phyloP scores from a whole-genome alignment of 2,113 vertebrate genomes.

The Agapornis roseicollis region DNA sequence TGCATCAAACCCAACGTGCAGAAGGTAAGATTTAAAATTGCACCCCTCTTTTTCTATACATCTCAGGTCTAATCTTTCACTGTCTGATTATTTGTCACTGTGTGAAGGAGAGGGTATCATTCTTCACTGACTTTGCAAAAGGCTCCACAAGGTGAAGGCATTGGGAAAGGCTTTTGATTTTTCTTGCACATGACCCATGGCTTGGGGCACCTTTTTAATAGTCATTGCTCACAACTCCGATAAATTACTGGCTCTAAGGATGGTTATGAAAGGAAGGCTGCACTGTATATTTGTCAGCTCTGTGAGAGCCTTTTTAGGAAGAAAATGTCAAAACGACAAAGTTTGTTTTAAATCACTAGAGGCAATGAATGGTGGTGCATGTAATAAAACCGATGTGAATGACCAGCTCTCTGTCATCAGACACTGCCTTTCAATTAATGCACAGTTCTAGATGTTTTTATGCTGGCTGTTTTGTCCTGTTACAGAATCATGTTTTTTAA shows the following conservation, averaged over 20 bases:
- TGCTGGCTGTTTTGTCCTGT: background rate
- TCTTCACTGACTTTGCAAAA: background rate
- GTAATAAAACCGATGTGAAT: background rate
- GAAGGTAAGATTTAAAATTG: conserved; percentile 81
- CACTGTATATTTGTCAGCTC: background rate
- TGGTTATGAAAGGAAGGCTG: background rate
- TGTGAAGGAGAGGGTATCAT: background rate
- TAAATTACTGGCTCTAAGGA: background rate
- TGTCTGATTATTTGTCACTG: background rate
- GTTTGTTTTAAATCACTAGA: background rate
- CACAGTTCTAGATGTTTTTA: background rate
- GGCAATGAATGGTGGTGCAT: background rate
- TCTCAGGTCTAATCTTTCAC: background rate
- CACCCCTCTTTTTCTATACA: fast-evolving
- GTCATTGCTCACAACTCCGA: background rate
- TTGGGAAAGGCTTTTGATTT: background rate
- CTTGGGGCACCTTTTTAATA: background rate
- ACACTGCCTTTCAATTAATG: background rate
- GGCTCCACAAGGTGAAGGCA: background rate
- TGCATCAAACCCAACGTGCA: conserved; percentile 95
- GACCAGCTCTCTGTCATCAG: background rate
- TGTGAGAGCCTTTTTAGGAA: background rate
- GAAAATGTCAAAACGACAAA: background rate
- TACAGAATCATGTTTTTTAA: background rate
- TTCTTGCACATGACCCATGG: background rate